A percentile compares a stretch with the other conserved stretches of the same genome.
Evolutionary conservation across 35 echinoderm and acorn worm genomes (phyloP).

Genomic region (Chiridota heheva): DNA sequence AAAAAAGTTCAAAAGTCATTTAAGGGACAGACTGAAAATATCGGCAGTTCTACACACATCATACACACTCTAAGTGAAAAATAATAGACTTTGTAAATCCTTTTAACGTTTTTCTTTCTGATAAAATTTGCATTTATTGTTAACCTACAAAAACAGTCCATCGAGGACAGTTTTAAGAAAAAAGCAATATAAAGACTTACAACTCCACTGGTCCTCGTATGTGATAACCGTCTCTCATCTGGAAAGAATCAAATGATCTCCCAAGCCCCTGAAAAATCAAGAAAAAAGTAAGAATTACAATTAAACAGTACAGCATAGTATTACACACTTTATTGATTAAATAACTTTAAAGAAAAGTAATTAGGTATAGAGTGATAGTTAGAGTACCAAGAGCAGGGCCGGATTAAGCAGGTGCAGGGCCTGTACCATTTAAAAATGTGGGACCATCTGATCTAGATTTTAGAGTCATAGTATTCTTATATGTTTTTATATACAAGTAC

Average conservation of each 20-base stretch:
- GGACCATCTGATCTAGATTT: too few relatives aligned
- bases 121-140: too few relatives aligned
- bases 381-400: not conserved
- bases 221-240: slow-evolving; percentile 74
- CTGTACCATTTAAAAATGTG: too few relatives aligned
- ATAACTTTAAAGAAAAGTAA: not conserved
- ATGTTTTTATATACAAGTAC: too few relatives aligned
- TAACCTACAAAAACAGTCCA: too few relatives aligned
- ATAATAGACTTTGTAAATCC: too few relatives aligned
- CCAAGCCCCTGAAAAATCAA: slow-evolving; percentile 66
- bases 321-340: not conserved
- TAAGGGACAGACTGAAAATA: not conserved
- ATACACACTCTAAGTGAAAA: too few relatives aligned
- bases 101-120: too few relatives aligned
- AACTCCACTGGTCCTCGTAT: slow-evolving; percentile 78
- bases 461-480: too few relatives aligned
- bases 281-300: not conserved
- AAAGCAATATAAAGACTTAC: too few relatives aligned
- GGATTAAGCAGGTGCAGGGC: not conserved
- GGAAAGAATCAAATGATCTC: slow-evolving; percentile 87
- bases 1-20: not conserved
- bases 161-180: too few relatives aligned
- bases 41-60: not conserved
- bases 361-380: not conserved
- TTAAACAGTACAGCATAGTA: not conserved